Percentiles rank a stretch among this genome's conserved stretches.
Conservation (phyloP, 2,113 vertebrate genomes). For the Cnemophilus loriae region DNA sequence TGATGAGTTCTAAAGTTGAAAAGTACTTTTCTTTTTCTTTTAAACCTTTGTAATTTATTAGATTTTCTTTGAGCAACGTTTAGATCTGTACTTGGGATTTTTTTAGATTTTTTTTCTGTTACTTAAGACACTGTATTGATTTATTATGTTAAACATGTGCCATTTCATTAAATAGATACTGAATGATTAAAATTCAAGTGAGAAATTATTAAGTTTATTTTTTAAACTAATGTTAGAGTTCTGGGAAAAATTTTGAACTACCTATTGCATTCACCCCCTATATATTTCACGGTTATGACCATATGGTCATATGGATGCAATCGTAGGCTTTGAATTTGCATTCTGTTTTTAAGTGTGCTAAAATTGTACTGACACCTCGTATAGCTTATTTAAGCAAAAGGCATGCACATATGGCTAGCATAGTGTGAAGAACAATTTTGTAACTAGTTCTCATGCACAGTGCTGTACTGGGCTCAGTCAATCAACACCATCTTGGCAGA, state of each 20-base stretch:
- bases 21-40: neutral
- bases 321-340: neutral
- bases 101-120: neutral
- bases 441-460: neutral
- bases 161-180: neutral
- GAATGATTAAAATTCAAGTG: neutral
- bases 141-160: neutral
- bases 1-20: neutral
- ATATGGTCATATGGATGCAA: neutral
- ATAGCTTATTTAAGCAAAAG: conserved; percentile 22
- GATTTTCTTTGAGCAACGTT: neutral
- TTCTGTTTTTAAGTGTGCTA: conserved; percentile 6
- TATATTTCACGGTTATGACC: neutral
- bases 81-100: neutral
- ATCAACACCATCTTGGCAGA: neutral
- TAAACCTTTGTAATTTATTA: neutral
- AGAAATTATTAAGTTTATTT: neutral
- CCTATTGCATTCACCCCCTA: neutral
- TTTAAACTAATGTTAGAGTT: neutral
- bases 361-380: conserved; percentile 9
- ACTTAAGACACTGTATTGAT: neutral
- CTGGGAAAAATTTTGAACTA: neutral
- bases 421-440: neutral
- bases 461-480: neutral
- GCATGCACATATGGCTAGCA: neutral